phyloP scores from a whole-genome alignment of 2,797 vertebrate genomes.

The Anomalospiza imberbis region DNA sequence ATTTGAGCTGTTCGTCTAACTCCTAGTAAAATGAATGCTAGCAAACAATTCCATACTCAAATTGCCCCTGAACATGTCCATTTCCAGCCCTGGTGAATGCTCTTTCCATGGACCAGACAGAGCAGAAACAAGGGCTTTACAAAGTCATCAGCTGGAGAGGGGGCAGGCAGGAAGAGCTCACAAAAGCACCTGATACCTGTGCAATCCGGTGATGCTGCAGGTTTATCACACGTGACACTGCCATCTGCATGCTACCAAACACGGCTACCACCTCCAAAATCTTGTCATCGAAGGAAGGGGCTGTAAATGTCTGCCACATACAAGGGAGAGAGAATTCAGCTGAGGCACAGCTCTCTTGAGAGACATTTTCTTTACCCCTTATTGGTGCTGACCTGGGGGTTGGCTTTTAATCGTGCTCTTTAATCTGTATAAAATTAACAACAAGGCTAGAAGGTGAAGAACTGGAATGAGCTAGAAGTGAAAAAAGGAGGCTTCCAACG shows the following conservation, averaged over 20 bases:
- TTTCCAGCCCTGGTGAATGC: background rate
- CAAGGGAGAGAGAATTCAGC: background rate
- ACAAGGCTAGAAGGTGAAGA: background rate
- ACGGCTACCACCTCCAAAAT: conserved; percentile 95
- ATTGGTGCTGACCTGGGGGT: background rate
- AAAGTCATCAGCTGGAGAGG: background rate
- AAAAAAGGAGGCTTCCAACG: background rate
- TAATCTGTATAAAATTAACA: background rate
- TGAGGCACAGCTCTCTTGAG: background rate
- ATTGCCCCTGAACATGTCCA: background rate
- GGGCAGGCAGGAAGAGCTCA: background rate
- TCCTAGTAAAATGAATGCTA: background rate
- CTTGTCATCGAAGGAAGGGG: conserved; percentile 95
- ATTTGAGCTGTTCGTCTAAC: background rate
- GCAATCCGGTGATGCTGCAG: conserved; percentile 95
- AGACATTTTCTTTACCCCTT: background rate
- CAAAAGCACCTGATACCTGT: conserved; percentile 78
- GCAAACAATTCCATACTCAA: background rate
- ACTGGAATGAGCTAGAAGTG: background rate
- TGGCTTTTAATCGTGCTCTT: background rate
- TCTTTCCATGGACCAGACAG: background rate
- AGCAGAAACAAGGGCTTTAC: background rate
- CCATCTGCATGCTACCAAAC: conserved; percentile 99
- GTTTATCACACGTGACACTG: conserved; percentile 93
- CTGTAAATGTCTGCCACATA: conserved; percentile 85